Conservation (phyloP, 2,888 invertebrate species). For the Rhamnusium bicolor region DNA sequence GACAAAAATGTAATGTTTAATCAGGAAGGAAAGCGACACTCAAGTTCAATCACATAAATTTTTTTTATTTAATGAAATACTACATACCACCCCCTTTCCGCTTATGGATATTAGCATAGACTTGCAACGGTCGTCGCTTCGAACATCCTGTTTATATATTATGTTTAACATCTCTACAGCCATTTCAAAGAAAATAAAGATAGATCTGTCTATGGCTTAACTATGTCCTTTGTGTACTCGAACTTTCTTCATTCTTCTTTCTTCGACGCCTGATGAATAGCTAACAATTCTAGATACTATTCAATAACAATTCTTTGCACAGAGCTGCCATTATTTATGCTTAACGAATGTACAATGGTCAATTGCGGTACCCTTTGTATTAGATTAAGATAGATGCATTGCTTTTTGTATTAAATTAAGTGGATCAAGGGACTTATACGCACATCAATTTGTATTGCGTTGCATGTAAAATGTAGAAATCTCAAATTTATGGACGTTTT, state of each 20-base stretch:
- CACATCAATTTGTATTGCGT: slow-evolving; percentile 7
- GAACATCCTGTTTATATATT: slow-evolving; percentile 7
- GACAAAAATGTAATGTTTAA: neutral
- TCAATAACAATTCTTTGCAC: slow-evolving; percentile 48
- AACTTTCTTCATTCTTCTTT: slow-evolving; percentile 22
- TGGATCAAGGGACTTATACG: neutral
- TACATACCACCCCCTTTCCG: neutral
- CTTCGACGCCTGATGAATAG: slow-evolving; percentile 31
- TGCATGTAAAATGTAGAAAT: neutral
- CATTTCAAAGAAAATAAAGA: slow-evolving; percentile 11
- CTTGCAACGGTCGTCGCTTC: neutral
- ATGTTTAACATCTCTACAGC: neutral
- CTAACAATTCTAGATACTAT: slow-evolving; percentile 30
- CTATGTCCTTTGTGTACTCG: slow-evolving; percentile 21
- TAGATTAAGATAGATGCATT: slow-evolving; percentile 46
- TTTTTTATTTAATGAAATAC: neutral
- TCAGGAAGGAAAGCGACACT: no score
- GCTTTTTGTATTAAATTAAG: slow-evolving; percentile 25
- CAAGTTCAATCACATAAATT: no score
- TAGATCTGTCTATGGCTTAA: slow-evolving; percentile 1
- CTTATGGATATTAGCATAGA: neutral
- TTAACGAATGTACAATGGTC: slow-evolving; percentile 58
- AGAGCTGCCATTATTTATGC: slow-evolving; percentile 59
- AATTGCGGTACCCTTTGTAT: slow-evolving; percentile 55
- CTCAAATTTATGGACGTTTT: neutral